Base-by-base conservation (phyloP, 2,888 invertebrate species). In the Rhagonycha lutea region DNA sequence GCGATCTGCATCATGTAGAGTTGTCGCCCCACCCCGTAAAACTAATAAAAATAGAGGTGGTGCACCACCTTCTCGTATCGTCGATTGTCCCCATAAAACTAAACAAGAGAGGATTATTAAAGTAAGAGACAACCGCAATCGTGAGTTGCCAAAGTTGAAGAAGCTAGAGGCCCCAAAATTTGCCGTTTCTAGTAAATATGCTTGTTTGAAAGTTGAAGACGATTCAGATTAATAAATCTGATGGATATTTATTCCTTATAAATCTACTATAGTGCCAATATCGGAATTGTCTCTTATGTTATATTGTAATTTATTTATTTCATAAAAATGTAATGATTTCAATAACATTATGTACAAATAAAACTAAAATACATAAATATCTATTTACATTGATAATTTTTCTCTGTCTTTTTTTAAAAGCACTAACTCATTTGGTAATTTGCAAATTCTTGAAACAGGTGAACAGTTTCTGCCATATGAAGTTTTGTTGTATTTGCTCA, bases 91-190 rank as follows among this genome's bases (percentile, higher is more conserved):
- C 14, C 74, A 62, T 24, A 78, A 68, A 63, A 68, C 67, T 29
- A 75, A 78, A 9, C 75, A 73, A 68, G 75, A 75, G 12, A 78
- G 73, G 14, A 14, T 9, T 23, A 74, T 23, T 29, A 75, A 14
- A 63, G 18, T 12, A 32, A 77, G 77, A 24, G 77, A 77, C 69
- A 77, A 69, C 62, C 72, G 88, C 68, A 89, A 88, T 72, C 85
- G 87, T 80, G 89, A 90, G 81, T 90, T 94, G 92, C 94, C 94
- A 84, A 94, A 94, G 87, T 88, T 93, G 83, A 92, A 92, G 85
- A 93, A 94, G 86, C 92, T 92, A 80, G 92, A 93, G 86, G 91
- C 92, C 87, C 94, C 94, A 92, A 93, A 93, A 89, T 93, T 94
- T 85, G 92, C n/a, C n/a, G n/a, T n/a, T n/a, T n/a, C n/a, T n/a